phyloP scores from a whole-genome alignment of 2,888 invertebrate genomes.

The Augiades crinisus region DNA sequence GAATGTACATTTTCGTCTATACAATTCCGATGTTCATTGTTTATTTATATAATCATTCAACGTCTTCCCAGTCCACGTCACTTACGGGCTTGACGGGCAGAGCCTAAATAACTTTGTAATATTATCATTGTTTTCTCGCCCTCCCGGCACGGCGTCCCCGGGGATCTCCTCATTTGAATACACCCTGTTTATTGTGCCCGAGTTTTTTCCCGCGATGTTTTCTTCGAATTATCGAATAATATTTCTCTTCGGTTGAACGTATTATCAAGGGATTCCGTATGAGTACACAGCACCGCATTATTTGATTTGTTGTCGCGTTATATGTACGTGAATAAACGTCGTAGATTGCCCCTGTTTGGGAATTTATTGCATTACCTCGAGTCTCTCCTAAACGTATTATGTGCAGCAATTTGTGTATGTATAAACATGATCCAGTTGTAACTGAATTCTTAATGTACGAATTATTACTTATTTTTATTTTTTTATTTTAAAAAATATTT shows the following conservation, averaged over 20 bases:
- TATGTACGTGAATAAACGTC: slow-evolving; percentile 20
- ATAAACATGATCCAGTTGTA: slow-evolving; percentile 1
- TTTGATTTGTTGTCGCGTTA: slow-evolving; percentile 50
- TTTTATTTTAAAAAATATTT: too few relatives aligned
- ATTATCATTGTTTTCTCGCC: slow-evolving; percentile 72
- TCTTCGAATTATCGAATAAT: slow-evolving; percentile 67
- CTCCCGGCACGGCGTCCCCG: slow-evolving; percentile 41
- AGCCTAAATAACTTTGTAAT: slow-evolving; percentile 69
- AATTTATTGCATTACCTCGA: neutral
- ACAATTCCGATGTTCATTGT: neutral
- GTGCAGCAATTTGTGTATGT: neutral
- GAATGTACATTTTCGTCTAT: too few relatives aligned
- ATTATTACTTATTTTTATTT: too few relatives aligned
- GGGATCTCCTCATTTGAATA: slow-evolving; percentile 71
- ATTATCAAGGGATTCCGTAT: slow-evolving; percentile 59
- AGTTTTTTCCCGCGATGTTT: slow-evolving; percentile 52
- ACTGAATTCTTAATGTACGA: neutral
- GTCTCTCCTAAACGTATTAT: neutral
- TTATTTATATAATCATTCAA: slow-evolving; percentile 4
- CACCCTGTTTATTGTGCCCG: slow-evolving; percentile 69
- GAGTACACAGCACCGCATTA: slow-evolving; percentile 49
- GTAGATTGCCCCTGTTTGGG: slow-evolving; percentile 15
- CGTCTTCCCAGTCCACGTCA: slow-evolving; percentile 3
- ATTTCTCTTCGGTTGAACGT: slow-evolving; percentile 59
- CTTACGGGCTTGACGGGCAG: neutral